Evolutionary conservation across 2,113 vertebrate species (phyloP).

Genomic region (Vulpes vulpes): DNA sequence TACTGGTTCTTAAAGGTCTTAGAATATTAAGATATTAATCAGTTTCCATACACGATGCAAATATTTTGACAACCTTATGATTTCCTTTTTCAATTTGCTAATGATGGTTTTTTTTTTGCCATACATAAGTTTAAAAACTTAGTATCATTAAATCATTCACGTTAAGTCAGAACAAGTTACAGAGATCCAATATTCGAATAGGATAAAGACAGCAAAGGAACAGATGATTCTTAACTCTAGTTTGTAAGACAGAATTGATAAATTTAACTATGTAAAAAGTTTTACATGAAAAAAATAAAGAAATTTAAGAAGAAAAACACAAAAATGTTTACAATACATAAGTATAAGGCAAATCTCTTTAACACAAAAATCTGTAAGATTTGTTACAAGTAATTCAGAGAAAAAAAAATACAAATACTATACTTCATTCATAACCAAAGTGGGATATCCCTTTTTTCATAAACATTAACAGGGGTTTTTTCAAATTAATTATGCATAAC

Average conservation of each 20-base stretch:
- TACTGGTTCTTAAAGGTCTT: not conserved
- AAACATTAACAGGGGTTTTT: not conserved
- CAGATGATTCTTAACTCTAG: not conserved
- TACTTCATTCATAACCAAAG: not conserved
- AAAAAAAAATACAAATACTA: constrained; percentile 41
- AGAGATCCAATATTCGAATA: constrained; percentile 34
- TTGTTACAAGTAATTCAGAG: not conserved
- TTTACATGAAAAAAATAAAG: constrained; percentile 11
- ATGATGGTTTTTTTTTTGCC: not conserved
- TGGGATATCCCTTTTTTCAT: not conserved
- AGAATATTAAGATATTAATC: not conserved
- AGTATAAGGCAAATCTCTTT: not conserved
- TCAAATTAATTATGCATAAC: not conserved
- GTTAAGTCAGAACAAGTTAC: constrained; percentile 27
- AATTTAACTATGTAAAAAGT: not conserved
- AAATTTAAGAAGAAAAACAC: not conserved
- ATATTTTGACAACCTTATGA: not conserved
- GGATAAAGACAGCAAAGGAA: constrained; percentile 16
- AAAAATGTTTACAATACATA: not conserved
- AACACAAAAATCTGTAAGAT: not conserved
- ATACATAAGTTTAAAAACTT: not conserved
- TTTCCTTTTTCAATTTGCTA: constrained; percentile 13
- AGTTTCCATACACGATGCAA: not conserved
- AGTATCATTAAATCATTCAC: constrained; percentile 32
- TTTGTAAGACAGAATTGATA: not conserved